Base-by-base conservation (phyloP, 1,140 invertebrate genomes). In the Drosophila kanapiae region DNA sequence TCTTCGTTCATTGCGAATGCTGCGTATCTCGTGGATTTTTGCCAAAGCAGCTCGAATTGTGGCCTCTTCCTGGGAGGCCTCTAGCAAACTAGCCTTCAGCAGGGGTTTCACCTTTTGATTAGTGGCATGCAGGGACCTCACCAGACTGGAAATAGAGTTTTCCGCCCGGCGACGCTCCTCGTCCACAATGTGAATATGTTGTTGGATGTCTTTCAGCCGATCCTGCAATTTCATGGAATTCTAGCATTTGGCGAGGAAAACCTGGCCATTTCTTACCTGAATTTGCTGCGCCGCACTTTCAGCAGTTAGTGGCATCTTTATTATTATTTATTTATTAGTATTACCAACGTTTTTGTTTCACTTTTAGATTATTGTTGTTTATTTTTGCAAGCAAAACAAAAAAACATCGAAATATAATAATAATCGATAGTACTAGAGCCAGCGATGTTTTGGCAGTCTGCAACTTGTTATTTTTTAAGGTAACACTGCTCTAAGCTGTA, bases 1-100 rank as follows among this genome's bases (percentile, higher is more conserved):
- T 70, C 97, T 94, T 45, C 97, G 94, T 87, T 98, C 97, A 93
- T 98, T 97, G 84, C 97, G 95, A 29, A 99, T 97, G 10, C 95
- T 95, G 63, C 98, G 94, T 57, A 99, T 98, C 93, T 99, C 98
- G 92, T 96, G 96, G 57, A 99, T 98, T 92, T 97, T 97, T 42
- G 96, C 95, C 27, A 99, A 91, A 1, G 97, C 97, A 82, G 96
- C 95, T 31, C 97, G 93, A 14, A 99, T 94, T 2, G 97, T 93
- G 65, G 97, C 96, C 83, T 98, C 97, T 93, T 99, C 98, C 78
- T 96, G 95, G 74, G 96, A 95, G 3, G 97, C 96, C 92, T 98
- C 98, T 29, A 94, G 92, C 48, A 98, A 93, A 1, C 97, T 97
- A 31, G 95, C 95, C 90, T 96, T 97, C 79, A 98, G 97, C n/a